Percentiles rank a stretch among this genome's conserved stretches.
phyloP scores from a whole-genome alignment of 2,888 invertebrate genomes.

The Limulus polyphemus region DNA sequence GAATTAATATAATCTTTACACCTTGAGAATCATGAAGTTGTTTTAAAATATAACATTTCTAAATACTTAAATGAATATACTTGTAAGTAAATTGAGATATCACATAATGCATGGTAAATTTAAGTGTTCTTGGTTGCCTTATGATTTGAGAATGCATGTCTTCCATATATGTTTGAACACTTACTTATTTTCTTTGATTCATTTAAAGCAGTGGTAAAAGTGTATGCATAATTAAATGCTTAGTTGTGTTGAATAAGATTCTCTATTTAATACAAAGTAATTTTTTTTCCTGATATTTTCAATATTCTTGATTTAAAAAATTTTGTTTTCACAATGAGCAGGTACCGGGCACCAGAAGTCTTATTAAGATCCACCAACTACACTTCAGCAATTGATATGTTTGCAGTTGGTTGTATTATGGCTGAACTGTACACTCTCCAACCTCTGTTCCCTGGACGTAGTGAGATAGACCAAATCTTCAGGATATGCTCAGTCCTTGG shows the following conservation, averaged over 20 bases:
- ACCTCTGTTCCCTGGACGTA: conserved; percentile 89
- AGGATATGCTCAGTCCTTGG: conserved; percentile 77
- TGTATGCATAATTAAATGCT: too few species aligned
- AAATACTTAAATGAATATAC: too few species aligned
- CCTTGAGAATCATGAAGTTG: too few species aligned
- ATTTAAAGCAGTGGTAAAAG: too few species aligned
- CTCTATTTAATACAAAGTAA: background rate
- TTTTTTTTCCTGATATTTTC: background rate
- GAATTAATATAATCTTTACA: too few species aligned
- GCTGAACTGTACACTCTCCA: conserved; percentile 91
- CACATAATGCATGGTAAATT: too few species aligned
- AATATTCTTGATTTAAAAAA: background rate
- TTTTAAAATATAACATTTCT: background rate
- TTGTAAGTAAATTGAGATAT: too few species aligned
- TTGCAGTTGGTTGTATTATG: conserved; percentile 97
- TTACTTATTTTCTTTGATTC: too few species aligned
- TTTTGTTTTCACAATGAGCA: conserved; percentile 32
- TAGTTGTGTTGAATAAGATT: too few species aligned
- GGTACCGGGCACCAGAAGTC: conserved; percentile 89
- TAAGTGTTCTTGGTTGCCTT: too few species aligned
- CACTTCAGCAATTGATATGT: conserved; percentile 92
- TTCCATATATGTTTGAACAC: too few species aligned
- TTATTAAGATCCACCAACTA: conserved; percentile 88
- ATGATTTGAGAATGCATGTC: too few species aligned
- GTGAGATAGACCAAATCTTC: conserved; percentile 91